A percentile compares a stretch with the other conserved stretches of the same genome.
phyloP scores from a whole-genome alignment of 1,140 invertebrate genomes.

The Cyrtorhinus lividipennis region DNA sequence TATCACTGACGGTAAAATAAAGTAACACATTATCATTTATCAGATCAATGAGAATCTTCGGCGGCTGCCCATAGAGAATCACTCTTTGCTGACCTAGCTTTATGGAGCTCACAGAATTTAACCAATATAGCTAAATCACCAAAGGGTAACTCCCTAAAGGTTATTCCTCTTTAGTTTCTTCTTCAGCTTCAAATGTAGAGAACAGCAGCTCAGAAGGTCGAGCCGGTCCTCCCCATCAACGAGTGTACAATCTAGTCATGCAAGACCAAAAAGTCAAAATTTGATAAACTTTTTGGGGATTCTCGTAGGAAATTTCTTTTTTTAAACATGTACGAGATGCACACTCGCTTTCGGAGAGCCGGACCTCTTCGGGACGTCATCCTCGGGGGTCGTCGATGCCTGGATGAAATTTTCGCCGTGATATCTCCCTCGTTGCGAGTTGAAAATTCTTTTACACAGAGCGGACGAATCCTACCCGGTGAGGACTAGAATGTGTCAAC shows the following conservation, averaged over 20 bases:
- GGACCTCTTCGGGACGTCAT: background rate
- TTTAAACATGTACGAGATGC: background rate
- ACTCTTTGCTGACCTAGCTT: conserved; percentile 22
- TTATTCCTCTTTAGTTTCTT: background rate
- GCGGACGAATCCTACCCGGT: conserved; percentile 9
- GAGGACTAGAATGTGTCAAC: background rate
- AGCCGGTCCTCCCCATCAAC: conserved; percentile 1
- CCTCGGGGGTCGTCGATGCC: no score
- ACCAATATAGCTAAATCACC: conserved; percentile 19
- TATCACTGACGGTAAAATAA: no score
- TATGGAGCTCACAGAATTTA: conserved; percentile 12
- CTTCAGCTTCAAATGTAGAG: background rate
- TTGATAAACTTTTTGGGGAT: no score
- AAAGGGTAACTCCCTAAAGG: conserved; percentile 14
- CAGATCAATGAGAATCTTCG: background rate
- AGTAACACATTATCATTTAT: no score
- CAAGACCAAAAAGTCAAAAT: background rate
- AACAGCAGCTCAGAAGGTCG: background rate
- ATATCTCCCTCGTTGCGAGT: background rate
- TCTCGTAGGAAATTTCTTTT: no score
- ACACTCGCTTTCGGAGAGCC: background rate
- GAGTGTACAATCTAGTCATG: conserved; percentile 23
- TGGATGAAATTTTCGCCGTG: background rate
- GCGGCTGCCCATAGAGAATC: background rate
- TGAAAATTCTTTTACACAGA: background rate